phyloP scores from a whole-genome alignment of 2,888 invertebrate genomes.

The Sicus ferrugineus region DNA sequence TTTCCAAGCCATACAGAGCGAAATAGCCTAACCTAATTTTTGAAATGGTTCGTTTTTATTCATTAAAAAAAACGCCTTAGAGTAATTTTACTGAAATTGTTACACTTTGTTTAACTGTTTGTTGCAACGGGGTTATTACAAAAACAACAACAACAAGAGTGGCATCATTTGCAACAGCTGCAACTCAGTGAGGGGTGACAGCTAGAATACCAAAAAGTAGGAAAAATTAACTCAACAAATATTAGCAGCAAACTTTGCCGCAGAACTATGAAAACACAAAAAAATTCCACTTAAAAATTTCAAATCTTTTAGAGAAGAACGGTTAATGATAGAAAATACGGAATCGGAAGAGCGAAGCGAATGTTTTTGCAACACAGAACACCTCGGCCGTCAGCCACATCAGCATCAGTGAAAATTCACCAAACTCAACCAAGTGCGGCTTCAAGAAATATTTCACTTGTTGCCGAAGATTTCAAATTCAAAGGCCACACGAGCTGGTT shows the following conservation, averaged over 20 bases:
- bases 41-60: not conserved
- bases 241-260: too few species aligned
- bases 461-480: too few species aligned
- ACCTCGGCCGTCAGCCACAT: too few species aligned
- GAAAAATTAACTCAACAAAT: too few species aligned
- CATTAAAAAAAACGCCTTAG: not conserved
- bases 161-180: not conserved
- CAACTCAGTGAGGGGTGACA: not conserved
- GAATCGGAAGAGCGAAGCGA: not conserved
- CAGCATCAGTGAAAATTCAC: too few species aligned
- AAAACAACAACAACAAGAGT: too few species aligned
- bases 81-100: not conserved
- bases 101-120: not conserved
- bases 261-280: not conserved
- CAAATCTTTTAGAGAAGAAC: not conserved
- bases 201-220: too few species aligned
- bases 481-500: too few species aligned
- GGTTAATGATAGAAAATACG: not conserved
- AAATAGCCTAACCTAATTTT: not conserved
- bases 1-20: not conserved
- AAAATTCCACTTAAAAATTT: constrained; percentile 2
- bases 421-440: too few species aligned
- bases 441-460: too few species aligned
- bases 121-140: too few species aligned
- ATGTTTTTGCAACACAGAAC: not conserved